A percentile compares a stretch with the other conserved stretches of the same genome.
Evolutionary conservation across 2,888 invertebrate genomes (phyloP).

Genomic region (Lasius fuliginosus): DNA sequence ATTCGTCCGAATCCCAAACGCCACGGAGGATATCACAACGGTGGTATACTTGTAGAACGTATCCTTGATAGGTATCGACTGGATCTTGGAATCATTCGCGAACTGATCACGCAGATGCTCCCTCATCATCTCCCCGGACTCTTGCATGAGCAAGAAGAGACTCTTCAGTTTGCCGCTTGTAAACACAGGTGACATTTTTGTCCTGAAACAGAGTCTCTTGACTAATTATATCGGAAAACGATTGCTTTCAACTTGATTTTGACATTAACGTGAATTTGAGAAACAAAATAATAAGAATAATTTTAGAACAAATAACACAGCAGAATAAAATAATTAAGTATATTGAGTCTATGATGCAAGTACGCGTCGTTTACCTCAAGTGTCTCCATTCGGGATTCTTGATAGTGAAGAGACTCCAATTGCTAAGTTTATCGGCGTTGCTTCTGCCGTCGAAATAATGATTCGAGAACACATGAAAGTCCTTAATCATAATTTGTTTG

Average conservation of each 20-base stretch:
- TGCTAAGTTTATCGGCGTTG: constrained; percentile 80
- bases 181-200: constrained; percentile 87
- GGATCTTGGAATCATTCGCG: background rate
- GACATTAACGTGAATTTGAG: too few species aligned
- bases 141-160: constrained; percentile 86
- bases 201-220: constrained; percentile 49
- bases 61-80: constrained; percentile 65
- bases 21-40: constrained; percentile 79
- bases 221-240: background rate
- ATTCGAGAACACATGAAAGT: constrained; percentile 86
- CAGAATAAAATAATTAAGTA: background rate
- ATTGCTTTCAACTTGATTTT: too few species aligned
- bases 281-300: background rate
- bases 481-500: constrained; percentile 86
- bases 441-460: constrained; percentile 83
- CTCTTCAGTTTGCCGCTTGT: constrained; percentile 87
- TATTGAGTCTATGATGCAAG: background rate
- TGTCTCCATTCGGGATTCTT: constrained; percentile 87
- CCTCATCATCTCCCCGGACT: constrained; percentile 79
- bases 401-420: constrained; percentile 84
- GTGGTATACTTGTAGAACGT: constrained; percentile 75
- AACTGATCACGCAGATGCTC: constrained; percentile 67
- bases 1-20: constrained; percentile 79
- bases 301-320: background rate
- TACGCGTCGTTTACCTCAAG: constrained; percentile 78